Conservation (phyloP, 2,797 vertebrate genomes). For the Sebastes baramenuke region DNA sequence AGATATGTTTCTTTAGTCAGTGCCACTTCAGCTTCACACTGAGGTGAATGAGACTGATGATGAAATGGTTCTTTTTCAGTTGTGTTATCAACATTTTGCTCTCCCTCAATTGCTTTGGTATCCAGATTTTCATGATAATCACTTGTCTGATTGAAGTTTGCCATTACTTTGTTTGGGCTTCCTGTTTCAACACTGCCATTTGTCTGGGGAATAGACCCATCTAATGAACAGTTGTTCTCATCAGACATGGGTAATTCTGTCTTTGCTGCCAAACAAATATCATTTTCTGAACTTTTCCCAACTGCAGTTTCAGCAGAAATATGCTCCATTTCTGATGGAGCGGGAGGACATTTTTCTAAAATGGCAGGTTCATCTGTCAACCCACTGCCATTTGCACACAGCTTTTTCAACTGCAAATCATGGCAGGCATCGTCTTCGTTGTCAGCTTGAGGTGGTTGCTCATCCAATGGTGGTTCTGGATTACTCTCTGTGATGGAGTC, state of each 20-base stretch:
- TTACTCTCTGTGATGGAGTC: neutral
- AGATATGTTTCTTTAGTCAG: neutral
- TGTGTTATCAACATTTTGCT: constrained; percentile 2
- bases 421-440: neutral
- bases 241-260: neutral
- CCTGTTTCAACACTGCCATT: constrained; percentile 16
- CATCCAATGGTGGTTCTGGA: constrained; percentile 16
- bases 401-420: neutral
- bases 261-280: neutral
- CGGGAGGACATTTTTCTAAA: constrained; percentile 10
- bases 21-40: constrained; percentile 1
- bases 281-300: neutral
- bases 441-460: constrained; percentile 11
- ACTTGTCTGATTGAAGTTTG: neutral
- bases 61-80: constrained; percentile 4
- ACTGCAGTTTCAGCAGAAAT: neutral
- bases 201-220: neutral
- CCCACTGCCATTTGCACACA: neutral
- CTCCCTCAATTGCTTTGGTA: neutral
- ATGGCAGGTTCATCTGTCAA: constrained; percentile 3
- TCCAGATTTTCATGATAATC: constrained; percentile 9
- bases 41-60: constrained; percentile 1
- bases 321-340: constrained; percentile 3
- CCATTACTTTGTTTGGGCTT: neutral
- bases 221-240: neutral